Evolutionary conservation across 2,888 invertebrate genomes (phyloP), one percentile per base, ranked within the genome.

Genomic region (Metacarcinus magister): DNA sequence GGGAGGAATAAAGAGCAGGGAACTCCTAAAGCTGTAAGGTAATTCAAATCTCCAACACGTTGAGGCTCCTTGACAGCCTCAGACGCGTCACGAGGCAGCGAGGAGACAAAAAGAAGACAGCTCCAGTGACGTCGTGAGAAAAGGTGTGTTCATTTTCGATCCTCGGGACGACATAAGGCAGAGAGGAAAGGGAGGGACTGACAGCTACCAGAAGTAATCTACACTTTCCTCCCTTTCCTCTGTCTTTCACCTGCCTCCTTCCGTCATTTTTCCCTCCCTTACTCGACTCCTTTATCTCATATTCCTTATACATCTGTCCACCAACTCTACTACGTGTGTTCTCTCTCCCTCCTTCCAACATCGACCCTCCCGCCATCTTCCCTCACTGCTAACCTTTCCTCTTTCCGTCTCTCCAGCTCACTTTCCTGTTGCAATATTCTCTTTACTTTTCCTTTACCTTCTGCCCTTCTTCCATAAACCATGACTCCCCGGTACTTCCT

Each of bases 51-150:
- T 23, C 67, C 67, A n/a, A n/a, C 67, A 67, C 67, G n/a, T 5
- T 8, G n/a, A 7, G 67, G 67, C n/a, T 67, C 23, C 67, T n/a
- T 67, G 67, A 67, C 67, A 67, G n/a, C 67, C 67, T 67, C 67
- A n/a, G 67, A 67, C 67, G n/a, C n/a, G 67, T 67, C 67, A 67
- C 23, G 67, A n/a, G 67, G 67, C 67, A n/a, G n/a, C 23, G n/a
- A n/a, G n/a, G 67, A n/a, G 67, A 67, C 67, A 67, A 67, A 67
- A 67, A 67, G 67, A 67, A 67, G 67, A 23, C n/a, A 67, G 19
- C n/a, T n/a, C n/a, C 67, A n/a, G n/a, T 67, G 67, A 67, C 67
- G n/a, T 67, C 67, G 67, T 67, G 67, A 67, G 67, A 67, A n/a
- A 67, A n/a, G 67, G n/a, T 23, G 67, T n/a, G 67, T 67, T 67